Conservation (phyloP, 2,113 vertebrate genomes). For the Oxygymnocypris stewartii region DNA sequence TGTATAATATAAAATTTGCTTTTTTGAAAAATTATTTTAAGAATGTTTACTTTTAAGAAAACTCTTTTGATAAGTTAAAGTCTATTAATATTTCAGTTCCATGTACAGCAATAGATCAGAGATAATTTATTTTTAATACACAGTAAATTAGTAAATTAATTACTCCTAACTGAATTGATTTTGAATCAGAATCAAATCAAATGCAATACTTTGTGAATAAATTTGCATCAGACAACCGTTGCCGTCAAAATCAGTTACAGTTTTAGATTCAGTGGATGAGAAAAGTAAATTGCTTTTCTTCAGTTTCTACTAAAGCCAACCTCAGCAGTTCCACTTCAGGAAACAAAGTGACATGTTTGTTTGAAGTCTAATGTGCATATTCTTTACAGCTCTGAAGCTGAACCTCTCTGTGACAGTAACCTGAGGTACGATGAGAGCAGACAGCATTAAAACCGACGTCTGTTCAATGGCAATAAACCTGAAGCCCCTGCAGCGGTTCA, state of each 20-base stretch:
- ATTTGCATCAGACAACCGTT: background rate
- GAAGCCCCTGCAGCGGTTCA: background rate
- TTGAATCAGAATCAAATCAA: background rate
- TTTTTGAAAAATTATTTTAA: background rate
- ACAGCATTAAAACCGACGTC: constrained; percentile 13
- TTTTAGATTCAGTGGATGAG: background rate
- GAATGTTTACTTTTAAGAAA: background rate
- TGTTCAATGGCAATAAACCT: constrained; percentile 29
- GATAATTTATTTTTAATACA: background rate
- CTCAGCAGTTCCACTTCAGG: constrained; percentile 10
- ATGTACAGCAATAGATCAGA: background rate
- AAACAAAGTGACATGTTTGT: constrained; percentile 11
- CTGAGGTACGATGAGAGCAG: constrained; percentile 35
- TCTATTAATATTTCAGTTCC: background rate
- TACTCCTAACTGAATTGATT: background rate
- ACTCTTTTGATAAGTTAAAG: background rate
- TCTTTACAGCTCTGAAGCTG: background rate
- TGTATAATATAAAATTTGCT: background rate
- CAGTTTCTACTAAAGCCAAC: background rate
- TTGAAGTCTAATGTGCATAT: constrained; percentile 8
- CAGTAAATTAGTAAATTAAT: background rate
- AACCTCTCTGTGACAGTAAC: constrained; percentile 1
- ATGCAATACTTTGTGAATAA: background rate
- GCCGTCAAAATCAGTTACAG: background rate
- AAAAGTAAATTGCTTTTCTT: background rate